Evolutionary conservation across 2,888 invertebrate genomes (phyloP).

Genomic region (Eupsilia transversa): DNA sequence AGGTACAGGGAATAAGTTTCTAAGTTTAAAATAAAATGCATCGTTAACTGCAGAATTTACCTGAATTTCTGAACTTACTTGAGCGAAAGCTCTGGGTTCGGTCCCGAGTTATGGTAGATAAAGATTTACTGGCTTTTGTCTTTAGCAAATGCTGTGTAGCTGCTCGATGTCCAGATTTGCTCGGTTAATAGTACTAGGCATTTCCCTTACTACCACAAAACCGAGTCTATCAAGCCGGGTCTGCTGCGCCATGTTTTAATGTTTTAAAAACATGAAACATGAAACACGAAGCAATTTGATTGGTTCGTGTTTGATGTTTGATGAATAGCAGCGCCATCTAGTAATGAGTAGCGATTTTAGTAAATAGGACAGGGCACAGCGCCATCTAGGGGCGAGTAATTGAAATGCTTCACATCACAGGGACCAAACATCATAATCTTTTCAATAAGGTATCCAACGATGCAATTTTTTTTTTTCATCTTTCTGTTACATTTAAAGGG

Average conservation of each 20-base stretch:
- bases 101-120: too few relatives aligned
- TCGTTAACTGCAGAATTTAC: background rate
- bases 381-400: conserved; percentile 31
- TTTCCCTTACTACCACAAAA: too few relatives aligned
- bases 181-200: background rate
- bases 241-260: too few relatives aligned
- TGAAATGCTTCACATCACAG: background rate
- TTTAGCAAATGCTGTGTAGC: background rate
- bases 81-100: background rate
- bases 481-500: background rate
- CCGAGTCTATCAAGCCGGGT: too few relatives aligned
- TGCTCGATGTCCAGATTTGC: background rate
- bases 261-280: too few relatives aligned
- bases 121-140: background rate
- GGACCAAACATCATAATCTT: too few relatives aligned
- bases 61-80: too few relatives aligned
- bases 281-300: too few relatives aligned
- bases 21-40: background rate
- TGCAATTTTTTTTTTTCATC: background rate
- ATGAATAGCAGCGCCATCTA: conserved; percentile 56
- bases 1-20: background rate
- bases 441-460: too few relatives aligned
- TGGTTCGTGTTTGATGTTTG: too few relatives aligned
- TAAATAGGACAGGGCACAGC: background rate
- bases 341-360: conserved; percentile 22